Evolutionary conservation across 1,140 invertebrate species (phyloP), one percentile per base, ranked within the genome.

Genomic region (Drosophila sp.): DNA sequence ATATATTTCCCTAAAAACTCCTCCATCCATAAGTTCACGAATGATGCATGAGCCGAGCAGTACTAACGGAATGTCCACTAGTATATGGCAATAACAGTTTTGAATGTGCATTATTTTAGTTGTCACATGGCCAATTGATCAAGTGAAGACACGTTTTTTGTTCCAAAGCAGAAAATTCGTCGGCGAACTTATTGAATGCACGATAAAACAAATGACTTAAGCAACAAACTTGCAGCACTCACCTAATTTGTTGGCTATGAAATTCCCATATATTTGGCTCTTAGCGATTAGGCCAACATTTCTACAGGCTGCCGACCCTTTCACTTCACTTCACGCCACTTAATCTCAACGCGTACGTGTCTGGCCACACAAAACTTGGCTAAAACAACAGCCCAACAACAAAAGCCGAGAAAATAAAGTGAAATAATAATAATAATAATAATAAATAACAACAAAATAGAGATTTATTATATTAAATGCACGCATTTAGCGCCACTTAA

Each of bases 401-500:
- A 40, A 29, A 14, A 34, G n/a, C 6, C 6, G 36, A 8, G 16
- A 14, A 40, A 40, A 40, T 25, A 2, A 40, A 25, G 40, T 25
- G 21, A 21, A 51, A 51, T 32, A 73, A 61, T 14, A 51, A 43
- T 45, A 65, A 66, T 57, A n/a, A n/a, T 21, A 56, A 50, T 50
- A 41, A 53, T 9, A 48, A 63, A 41, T 40, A 64, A 57, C 58
- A 76, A 61, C 56, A 46, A 62, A 70, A n/a, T n/a, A 80, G 65
- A 83, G 83, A 83, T 87, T 87, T 87, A 89, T 87, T 79, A 82
- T 87, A 89, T 76, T 80, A 83, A 87, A 87, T 83, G 83, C 70
- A 87, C 65, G 79, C 83, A 89, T 87, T 87, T 87, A 87, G 84
- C 83, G 83, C 83, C 83, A 87, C 84, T 87, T 87, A 83, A 80